These are phyloP conservation scores for Periophthalmus modestus DNA, from an alignment of 2,113 vertebrate genomes.

Conservation along the genomic window DNA sequence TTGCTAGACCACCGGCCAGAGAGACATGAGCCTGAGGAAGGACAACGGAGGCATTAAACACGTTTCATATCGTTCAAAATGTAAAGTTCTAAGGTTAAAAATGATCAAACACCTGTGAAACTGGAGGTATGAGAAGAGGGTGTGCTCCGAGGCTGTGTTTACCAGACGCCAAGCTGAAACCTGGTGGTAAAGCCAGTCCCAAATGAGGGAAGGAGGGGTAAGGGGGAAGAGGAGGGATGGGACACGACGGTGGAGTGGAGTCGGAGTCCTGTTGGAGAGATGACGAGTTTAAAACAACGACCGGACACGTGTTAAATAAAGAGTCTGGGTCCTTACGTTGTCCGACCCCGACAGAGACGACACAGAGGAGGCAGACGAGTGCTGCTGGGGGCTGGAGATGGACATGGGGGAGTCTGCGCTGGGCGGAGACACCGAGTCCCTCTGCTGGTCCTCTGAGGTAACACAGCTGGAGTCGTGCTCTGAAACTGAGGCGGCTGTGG, in stretches of 20 bases:
- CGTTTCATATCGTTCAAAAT: neutral
- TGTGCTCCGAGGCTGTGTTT: constrained; percentile 80
- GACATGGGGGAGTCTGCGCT: constrained; percentile 86
- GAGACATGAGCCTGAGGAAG: constrained; percentile 69
- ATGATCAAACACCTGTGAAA: constrained; percentile 81
- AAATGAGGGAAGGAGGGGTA: constrained; percentile 84
- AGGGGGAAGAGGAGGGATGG: constrained; percentile 76
- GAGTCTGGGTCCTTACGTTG: constrained; percentile 80
- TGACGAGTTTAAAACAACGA: neutral
- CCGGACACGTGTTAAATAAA: neutral
- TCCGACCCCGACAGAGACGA: constrained; percentile 94
- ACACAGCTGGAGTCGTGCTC: constrained; percentile 48
- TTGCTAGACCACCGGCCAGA: constrained; percentile 67
- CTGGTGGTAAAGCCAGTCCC: constrained; percentile 78
- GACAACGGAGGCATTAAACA: neutral
- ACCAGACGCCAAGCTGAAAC: constrained; percentile 80
- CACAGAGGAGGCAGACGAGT: constrained; percentile 88
- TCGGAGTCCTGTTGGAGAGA: constrained; percentile 87
- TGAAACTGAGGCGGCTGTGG: constrained; percentile 4
- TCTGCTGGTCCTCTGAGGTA: constrained; percentile 75
- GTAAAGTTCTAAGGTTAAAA: neutral
- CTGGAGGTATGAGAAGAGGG: constrained; percentile 83
- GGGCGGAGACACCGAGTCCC: constrained; percentile 81
- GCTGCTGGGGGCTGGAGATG: constrained; percentile 85
- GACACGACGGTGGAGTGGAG: constrained; percentile 85